phyloP scores from a whole-genome alignment of 2,113 vertebrate species.

The Corapipo altera region DNA sequence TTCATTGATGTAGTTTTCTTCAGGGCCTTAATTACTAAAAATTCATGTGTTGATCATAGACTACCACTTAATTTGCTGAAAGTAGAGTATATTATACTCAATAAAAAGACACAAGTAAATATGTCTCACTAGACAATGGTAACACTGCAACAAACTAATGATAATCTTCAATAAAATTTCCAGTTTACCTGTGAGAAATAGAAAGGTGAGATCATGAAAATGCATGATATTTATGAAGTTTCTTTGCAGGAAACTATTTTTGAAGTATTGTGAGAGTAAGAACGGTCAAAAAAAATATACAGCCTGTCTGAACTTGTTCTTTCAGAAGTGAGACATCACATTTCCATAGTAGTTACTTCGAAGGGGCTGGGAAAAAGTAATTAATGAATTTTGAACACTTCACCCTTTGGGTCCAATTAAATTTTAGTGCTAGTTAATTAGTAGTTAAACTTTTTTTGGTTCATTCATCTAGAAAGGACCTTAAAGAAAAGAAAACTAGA shows the following conservation, averaged over 20 bases:
- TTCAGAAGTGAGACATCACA: constrained; percentile 6
- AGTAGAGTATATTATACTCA: neutral
- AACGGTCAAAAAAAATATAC: neutral
- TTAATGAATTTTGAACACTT: constrained; percentile 73
- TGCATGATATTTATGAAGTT: neutral
- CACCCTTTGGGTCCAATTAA: constrained; percentile 78
- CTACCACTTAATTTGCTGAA: neutral
- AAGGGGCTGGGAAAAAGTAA: constrained; percentile 56
- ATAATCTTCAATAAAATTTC: neutral
- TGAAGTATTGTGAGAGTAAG: neutral
- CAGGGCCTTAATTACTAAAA: neutral
- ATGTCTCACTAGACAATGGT: neutral
- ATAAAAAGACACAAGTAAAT: neutral
- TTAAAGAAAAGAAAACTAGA: constrained; percentile 37
- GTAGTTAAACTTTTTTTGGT: constrained; percentile 68
- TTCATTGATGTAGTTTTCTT: neutral
- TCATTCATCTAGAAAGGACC: constrained; percentile 55
- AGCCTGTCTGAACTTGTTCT: neutral
- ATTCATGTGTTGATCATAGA: neutral
- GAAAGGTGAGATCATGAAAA: neutral
- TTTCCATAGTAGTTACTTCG: constrained; percentile 7
- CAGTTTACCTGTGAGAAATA: neutral
- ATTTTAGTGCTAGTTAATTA: constrained; percentile 76
- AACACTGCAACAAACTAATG: neutral
- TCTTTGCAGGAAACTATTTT: neutral